These are phyloP conservation scores for Conomelus anceps DNA, from an alignment of 2,888 invertebrate species.

Conservation along the genomic window DNA sequence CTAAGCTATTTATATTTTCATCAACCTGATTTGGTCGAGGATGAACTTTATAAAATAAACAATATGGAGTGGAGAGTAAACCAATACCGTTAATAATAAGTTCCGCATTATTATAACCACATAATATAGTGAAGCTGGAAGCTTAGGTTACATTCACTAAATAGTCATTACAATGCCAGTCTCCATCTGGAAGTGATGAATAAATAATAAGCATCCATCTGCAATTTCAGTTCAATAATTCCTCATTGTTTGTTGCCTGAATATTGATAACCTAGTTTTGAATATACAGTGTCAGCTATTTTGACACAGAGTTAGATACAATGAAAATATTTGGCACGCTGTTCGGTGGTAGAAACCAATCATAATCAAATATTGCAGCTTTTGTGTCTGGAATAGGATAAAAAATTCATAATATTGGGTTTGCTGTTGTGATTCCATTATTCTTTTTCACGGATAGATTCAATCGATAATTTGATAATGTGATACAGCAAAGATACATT, in stretches of 20 bases:
- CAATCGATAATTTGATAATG: no score
- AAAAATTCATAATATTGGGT: no score
- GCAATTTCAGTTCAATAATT: neutral
- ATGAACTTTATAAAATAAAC: neutral
- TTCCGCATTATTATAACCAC: neutral
- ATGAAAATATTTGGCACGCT: neutral
- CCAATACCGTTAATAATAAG: neutral
- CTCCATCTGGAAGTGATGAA: neutral
- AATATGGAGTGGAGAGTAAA: neutral
- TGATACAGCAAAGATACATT: no score
- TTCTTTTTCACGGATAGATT: no score
- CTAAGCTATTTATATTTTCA: no score
- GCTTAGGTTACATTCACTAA: neutral
- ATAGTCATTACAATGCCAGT: neutral
- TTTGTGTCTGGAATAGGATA: neutral
- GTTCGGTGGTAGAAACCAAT: neutral
- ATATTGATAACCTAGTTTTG: neutral
- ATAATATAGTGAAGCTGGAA: neutral
- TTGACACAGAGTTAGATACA: neutral
- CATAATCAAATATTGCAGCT: neutral
- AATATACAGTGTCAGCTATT: neutral
- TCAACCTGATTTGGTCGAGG: no score
- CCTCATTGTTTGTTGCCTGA: neutral
- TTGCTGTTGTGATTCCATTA: no score
- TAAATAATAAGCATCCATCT: neutral